These are phyloP conservation scores for Phengaris alcon DNA, from an alignment of 2,888 invertebrate species.

Conservation along the genomic window DNA sequence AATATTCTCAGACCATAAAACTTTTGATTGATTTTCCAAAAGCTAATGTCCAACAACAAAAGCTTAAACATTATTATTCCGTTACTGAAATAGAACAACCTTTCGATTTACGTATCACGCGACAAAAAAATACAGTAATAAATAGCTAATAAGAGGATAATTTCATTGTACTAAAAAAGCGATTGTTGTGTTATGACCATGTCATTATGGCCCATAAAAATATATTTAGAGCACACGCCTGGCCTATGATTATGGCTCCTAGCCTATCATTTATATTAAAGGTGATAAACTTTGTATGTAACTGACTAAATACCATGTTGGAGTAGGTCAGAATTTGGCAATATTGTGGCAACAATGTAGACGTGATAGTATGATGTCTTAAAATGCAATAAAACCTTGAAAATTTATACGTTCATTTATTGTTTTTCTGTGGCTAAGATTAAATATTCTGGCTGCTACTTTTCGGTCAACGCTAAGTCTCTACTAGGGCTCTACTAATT, in stretches of 20 bases:
- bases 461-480: too few relatives aligned
- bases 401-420: too few relatives aligned
- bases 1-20: too few relatives aligned
- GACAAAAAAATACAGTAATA: background rate
- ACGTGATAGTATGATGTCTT: too few relatives aligned
- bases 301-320: background rate
- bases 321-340: conserved; percentile 7
- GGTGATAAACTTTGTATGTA: conserved; percentile 20
- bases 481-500: too few relatives aligned
- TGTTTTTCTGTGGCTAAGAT: too few relatives aligned
- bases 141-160: background rate
- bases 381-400: too few relatives aligned
- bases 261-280: conserved; percentile 36
- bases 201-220: conserved; percentile 58
- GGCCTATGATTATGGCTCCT: conserved; percentile 38
- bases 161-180: background rate
- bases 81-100: background rate
- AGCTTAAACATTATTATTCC: background rate
- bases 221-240: conserved; percentile 57
- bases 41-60: too few relatives aligned
- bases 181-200: conserved; percentile 40
- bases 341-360: background rate
- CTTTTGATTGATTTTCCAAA: too few relatives aligned
- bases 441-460: too few relatives aligned
- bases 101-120: background rate